Percentiles rank a stretch among this genome's conserved stretches.
Conservation (phyloP, 2,113 vertebrate genomes). For the Neotragus pygmaeus region DNA sequence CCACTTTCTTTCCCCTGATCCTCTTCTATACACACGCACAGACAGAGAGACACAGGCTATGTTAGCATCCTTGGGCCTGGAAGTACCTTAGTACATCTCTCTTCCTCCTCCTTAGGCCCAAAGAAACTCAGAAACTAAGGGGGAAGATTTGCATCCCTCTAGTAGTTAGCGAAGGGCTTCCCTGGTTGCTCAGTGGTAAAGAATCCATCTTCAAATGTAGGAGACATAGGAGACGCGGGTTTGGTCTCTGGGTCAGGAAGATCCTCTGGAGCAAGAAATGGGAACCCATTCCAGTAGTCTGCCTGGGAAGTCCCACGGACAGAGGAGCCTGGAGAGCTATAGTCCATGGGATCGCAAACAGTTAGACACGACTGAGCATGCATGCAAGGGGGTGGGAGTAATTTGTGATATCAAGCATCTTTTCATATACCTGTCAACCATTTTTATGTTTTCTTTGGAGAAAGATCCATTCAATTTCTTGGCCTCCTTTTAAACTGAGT, state of each 20-base stretch:
- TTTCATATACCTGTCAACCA: neutral
- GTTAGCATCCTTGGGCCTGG: neutral
- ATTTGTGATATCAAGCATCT: neutral
- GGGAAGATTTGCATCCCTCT: neutral
- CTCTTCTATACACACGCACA: too few relatives aligned
- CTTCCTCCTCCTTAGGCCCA: neutral
- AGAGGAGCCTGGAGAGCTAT: neutral
- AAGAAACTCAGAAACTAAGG: neutral
- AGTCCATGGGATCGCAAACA: neutral
- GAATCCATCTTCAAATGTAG: neutral
- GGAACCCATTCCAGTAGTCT: neutral
- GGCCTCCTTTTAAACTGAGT: neutral
- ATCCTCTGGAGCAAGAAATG: neutral
- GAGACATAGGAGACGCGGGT: neutral
- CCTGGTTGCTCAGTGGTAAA: neutral
- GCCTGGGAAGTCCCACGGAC: neutral
- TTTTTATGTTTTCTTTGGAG: neutral
- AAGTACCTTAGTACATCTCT: neutral
- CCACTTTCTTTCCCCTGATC: neutral
- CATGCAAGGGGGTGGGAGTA: neutral
- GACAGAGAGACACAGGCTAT: neutral
- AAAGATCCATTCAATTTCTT: neutral
- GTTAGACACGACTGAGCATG: neutral
- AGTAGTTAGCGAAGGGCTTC: neutral
- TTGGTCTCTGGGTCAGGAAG: neutral